phyloP scores from a whole-genome alignment of 2,797 vertebrate genomes.

The Luscinia megarhynchos region DNA sequence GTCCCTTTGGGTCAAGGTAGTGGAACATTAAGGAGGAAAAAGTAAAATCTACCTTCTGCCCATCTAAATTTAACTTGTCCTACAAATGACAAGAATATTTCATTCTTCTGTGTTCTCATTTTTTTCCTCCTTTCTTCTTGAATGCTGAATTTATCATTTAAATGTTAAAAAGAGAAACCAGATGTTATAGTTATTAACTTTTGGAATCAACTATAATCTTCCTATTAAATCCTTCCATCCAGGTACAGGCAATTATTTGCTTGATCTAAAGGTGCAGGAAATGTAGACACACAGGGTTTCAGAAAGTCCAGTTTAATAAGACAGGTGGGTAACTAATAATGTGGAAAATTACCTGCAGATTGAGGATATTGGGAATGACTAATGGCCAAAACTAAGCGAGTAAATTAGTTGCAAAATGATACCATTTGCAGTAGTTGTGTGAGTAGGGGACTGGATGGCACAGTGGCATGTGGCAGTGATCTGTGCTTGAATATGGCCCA shows the following conservation, averaged over 20 bases:
- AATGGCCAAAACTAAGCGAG: constrained; percentile 84
- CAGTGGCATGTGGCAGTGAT: constrained; percentile 82
- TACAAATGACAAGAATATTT: constrained; percentile 67
- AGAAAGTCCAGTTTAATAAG: constrained; percentile 85
- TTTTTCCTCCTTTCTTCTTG: constrained; percentile 54
- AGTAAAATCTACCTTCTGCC: constrained; percentile 67
- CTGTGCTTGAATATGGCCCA: constrained; percentile 73
- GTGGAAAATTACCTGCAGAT: constrained; percentile 88
- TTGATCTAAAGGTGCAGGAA: constrained; percentile 82
- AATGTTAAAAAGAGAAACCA: constrained; percentile 82
- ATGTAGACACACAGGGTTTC: constrained; percentile 80
- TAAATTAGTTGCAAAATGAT: constrained; percentile 86
- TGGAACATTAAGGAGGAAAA: constrained; percentile 50
- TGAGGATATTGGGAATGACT: constrained; percentile 86
- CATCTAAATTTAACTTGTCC: constrained; percentile 64
- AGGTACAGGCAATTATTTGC: constrained; percentile 82
- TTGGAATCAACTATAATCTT: constrained; percentile 83
- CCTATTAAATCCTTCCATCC: constrained; percentile 83
- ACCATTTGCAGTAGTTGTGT: constrained; percentile 80
- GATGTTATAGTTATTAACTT: constrained; percentile 84
- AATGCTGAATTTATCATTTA: constrained; percentile 78
- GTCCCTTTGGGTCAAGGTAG: constrained; percentile 60
- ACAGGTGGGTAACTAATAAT: constrained; percentile 88
- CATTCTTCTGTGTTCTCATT: constrained; percentile 45
- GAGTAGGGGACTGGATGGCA: constrained; percentile 76